Evolutionary conservation across 1,140 invertebrate genomes (phyloP), one percentile per base, ranked within the genome.

Genomic region (Drosophila mauritiana): DNA sequence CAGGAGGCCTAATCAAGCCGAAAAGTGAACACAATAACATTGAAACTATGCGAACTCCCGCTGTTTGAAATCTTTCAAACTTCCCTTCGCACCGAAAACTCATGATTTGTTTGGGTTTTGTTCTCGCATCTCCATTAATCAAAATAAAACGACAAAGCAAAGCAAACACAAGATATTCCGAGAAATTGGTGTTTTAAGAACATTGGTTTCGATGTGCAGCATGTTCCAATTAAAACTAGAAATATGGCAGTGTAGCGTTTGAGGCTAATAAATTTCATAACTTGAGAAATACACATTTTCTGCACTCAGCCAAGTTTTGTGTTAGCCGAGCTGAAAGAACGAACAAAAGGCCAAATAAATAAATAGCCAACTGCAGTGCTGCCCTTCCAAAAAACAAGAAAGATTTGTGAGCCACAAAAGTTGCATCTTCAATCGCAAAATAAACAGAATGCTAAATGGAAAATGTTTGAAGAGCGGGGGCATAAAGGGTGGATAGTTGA

Each of bases 391-490:
- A 13, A 56, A 62, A 40, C 64, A 56, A 52, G 75, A 75, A 54
- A 56, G 52, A 74, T 73, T 73, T 73, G 40, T 48, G 37, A 36
- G 73, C 54, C 62, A 51, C 37, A 53, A 67, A 75, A 75, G 73
- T 77, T 76, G 73, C 73, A 77, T 31, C 62, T 77, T 69, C 46
- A 75, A 75, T 68, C 55, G 51, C 39, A 76, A 45, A 76, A 68
- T 68, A 59, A 77, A 77, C 63, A 65, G 31, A 73, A 73, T 40
- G 40, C 39, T 31, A 73, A 64, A 51, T 40, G 31, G 20, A 43
- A 25, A 55, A 39, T 53, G 52, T 54, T 67, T 54, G 42, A 17
- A 15, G 57, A 17, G 4, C 12, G 48, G 22, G 15, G 36, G 36
- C 34, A 45, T 5, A 20, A 11, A 20, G 42, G 11, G 11, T 25